Evolutionary conservation across 2,888 invertebrate species (phyloP), one percentile per base, ranked within the genome.

Genomic region (Megastigmus dorsalis): DNA sequence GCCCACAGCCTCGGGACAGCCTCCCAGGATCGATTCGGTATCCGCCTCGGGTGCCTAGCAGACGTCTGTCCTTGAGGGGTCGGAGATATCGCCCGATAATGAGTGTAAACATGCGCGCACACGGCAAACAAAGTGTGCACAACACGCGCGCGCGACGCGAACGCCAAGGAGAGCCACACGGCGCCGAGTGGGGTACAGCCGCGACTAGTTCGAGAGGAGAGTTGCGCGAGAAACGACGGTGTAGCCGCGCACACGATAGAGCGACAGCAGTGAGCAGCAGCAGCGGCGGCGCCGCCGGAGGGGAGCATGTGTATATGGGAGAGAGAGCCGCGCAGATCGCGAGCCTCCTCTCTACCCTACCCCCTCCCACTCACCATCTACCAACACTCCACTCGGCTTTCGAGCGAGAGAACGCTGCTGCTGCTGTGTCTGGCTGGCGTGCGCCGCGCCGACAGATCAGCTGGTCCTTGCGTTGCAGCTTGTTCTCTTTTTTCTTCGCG

Each of bases 201-300:
- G 71, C 71, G 66, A 71, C 77, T 70, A 30, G 20, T 48, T 23
- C 30, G 48, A 38, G 26, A 41, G 9, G n/a, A n/a, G n/a, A n/a
- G n/a, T n/a, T n/a, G 54, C 65, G 13, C 60, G 45, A n/a, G 36
- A 55, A 48, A 26, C 28, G 60, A 41, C 26, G n/a, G n/a, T n/a
- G n/a, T n/a, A 23, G 30, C 15, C 18, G 4, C 60, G 41, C 13
- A n/a, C n/a, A 38, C 38, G 26, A 6, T 4, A 15, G 9, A n/a
- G 23, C 38, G 36, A 13, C 15, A 23, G 5, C 33, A n/a, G n/a
- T n/a, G n/a, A n/a, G n/a, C n/a, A n/a, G n/a, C n/a, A n/a, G n/a
- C 15, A n/a, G 23, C 38, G 36, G 10, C 15, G 38, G 5, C 33
- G 36, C 30, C 20, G 4, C 26, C 15, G 28, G 41, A 13, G 57